A percentile compares a stretch with the other conserved stretches of the same genome.
Evolutionary conservation across 2,113 vertebrate genomes (phyloP).

Genomic region (Mesitornis unicolor): DNA sequence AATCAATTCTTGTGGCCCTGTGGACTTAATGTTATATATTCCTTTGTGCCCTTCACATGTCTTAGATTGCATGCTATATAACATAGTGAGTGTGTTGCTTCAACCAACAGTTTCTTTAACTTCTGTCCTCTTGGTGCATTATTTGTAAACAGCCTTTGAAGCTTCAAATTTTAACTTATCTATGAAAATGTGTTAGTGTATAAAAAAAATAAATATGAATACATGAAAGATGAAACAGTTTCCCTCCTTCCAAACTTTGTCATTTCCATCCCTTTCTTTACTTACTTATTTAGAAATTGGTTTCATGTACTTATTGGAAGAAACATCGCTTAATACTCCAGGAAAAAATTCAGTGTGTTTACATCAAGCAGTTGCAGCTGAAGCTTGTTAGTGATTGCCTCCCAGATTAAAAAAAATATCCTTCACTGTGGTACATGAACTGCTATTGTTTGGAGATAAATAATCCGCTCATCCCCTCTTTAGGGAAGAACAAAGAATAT

Average conservation of each 20-base stretch:
- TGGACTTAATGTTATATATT: not conserved
- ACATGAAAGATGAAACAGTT: not conserved
- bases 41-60: not conserved
- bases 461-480: constrained; percentile 69
- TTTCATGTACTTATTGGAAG: constrained; percentile 66
- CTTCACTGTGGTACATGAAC: constrained; percentile 68
- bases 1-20: not conserved
- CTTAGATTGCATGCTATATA: not conserved
- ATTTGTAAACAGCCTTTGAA: constrained; percentile 30
- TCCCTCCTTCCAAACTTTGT: not conserved
- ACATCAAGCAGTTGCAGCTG: constrained; percentile 75
- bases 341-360: constrained; percentile 71
- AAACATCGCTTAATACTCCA: constrained; percentile 60
- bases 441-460: constrained; percentile 75
- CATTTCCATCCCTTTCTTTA: not conserved
- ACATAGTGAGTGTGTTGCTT: not conserved
- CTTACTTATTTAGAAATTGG: constrained; percentile 57
- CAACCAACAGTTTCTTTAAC: not conserved
- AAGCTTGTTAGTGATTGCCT: constrained; percentile 76
- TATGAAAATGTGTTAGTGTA: constrained; percentile 5
- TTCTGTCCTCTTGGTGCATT: not conserved
- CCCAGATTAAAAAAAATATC: constrained; percentile 58
- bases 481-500: constrained; percentile 74
- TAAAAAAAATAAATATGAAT: not conserved
- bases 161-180: constrained; percentile 13